A percentile compares a stretch with the other conserved stretches of the same genome.
Evolutionary conservation across 2,113 vertebrate genomes (phyloP).

Genomic region (Apteryx owenii): DNA sequence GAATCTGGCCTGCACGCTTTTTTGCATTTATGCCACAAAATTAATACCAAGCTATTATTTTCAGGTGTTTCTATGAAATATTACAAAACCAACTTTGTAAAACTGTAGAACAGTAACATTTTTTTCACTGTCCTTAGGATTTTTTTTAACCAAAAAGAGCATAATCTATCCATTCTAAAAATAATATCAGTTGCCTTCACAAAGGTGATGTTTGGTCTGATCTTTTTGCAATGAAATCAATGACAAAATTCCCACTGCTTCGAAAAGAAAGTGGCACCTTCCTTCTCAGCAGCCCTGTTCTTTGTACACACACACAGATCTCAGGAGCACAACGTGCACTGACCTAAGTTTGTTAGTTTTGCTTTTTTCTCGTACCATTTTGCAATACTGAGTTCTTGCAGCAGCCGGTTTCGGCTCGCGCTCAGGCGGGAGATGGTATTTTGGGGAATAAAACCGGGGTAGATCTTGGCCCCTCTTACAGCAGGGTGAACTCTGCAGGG

Average conservation of each 20-base stretch:
- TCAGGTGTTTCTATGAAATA: neutral
- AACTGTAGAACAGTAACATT: neutral
- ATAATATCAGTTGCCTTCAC: fast-evolving
- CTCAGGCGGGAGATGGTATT: neutral
- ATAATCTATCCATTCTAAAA: neutral
- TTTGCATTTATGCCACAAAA: neutral
- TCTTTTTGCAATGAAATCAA: neutral
- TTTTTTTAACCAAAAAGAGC: neutral
- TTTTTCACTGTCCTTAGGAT: neutral
- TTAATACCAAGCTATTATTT: neutral
- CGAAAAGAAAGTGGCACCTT: neutral
- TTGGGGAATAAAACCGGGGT: neutral
- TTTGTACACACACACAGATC: neutral
- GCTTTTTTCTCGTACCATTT: neutral
- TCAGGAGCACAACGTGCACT: neutral
- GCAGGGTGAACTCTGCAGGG: neutral
- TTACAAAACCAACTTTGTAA: neutral
- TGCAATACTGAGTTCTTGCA: neutral
- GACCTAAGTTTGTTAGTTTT: neutral
- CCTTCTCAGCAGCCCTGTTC: neutral
- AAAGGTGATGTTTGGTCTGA: neutral
- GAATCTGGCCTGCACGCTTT: neutral
- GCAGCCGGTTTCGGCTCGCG: neutral
- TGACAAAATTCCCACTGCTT: neutral
- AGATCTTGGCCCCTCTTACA: neutral